Percentiles rank a stretch among this genome's conserved stretches.
These are phyloP conservation scores for Ormyrus nitidulus DNA, from an alignment of 2,888 invertebrate species.

Conservation along the genomic window DNA sequence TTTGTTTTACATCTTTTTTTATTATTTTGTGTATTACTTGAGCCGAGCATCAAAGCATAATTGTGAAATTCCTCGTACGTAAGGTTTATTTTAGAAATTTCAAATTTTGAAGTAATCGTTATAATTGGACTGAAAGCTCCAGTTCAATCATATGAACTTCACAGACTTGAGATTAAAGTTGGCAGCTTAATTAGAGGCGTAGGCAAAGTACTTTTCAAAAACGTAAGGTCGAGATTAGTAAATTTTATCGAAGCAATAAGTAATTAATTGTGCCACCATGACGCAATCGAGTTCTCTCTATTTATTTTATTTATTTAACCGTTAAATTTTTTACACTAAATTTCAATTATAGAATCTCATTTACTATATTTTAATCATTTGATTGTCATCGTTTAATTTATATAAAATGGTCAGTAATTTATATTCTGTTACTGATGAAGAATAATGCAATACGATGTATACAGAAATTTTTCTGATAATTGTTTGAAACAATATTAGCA, in stretches of 20 bases:
- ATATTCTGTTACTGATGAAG: slow-evolving; percentile 5
- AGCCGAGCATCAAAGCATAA: slow-evolving; percentile 57
- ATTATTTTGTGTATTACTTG: slow-evolving; percentile 38
- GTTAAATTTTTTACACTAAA: slow-evolving; percentile 17
- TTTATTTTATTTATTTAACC: slow-evolving; percentile 40
- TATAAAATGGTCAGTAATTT: not conserved
- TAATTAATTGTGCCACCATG: slow-evolving; percentile 24
- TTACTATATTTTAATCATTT: slow-evolving; percentile 18
- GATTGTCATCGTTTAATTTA: slow-evolving; percentile 12
- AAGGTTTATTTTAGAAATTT: slow-evolving; percentile 14
- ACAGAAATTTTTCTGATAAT: slow-evolving; percentile 7
- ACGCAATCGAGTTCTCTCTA: slow-evolving; percentile 21
- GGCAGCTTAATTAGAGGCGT: slow-evolving; percentile 10
- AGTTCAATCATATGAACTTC: not conserved
- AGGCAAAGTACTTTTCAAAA: slow-evolving; percentile 14
- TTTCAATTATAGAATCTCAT: not conserved
- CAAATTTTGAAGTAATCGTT: not conserved
- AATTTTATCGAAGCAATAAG: slow-evolving; percentile 41
- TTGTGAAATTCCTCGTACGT: slow-evolving; percentile 41
- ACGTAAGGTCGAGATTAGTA: slow-evolving; percentile 37
- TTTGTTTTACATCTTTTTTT: slow-evolving; percentile 45
- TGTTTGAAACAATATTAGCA: no score
- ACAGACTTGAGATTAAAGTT: slow-evolving; percentile 2
- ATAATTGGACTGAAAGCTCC: not conserved
- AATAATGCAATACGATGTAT: not conserved